Evolutionary conservation across 1,140 invertebrate genomes (phyloP).

Genomic region (Arctopsyche grandis): DNA sequence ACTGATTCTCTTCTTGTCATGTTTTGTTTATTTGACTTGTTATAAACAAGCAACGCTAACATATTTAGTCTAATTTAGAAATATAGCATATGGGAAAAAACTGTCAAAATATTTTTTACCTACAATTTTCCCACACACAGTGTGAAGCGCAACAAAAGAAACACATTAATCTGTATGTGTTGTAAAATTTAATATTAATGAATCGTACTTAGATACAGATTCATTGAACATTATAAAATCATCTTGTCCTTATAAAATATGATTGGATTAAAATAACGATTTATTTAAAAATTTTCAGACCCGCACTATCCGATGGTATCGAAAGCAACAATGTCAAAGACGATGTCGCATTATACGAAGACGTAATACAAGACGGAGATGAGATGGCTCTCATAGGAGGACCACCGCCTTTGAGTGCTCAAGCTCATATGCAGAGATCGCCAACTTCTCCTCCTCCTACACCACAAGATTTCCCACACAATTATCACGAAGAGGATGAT

Average conservation of each 20-base stretch:
- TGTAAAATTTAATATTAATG: neutral
- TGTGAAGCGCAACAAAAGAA: too few relatives aligned
- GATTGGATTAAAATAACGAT: too few relatives aligned
- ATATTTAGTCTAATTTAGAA: too few relatives aligned
- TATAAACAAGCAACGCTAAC: too few relatives aligned
- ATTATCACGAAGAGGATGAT: conserved; percentile 44
- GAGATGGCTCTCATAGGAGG: conserved; percentile 59
- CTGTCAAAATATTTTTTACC: neutral
- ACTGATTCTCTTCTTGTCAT: too few relatives aligned
- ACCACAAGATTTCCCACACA: conserved; percentile 33
- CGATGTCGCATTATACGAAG: conserved; percentile 70
- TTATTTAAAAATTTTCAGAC: conserved; percentile 47
- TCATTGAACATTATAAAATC: neutral
- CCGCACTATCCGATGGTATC: conserved; percentile 53
- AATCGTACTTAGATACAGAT: neutral
- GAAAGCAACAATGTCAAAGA: conserved; percentile 55
- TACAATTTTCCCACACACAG: neutral
- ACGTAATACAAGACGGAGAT: conserved; percentile 70
- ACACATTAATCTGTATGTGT: neutral
- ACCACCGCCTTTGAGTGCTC: conserved; percentile 36
- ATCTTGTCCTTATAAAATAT: too few relatives aligned
- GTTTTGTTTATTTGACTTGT: too few relatives aligned
- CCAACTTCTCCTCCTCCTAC: conserved; percentile 15
- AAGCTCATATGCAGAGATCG: conserved; percentile 45
- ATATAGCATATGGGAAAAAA: too few relatives aligned